Percentiles rank a stretch among this genome's conserved stretches.
Conservation (phyloP, 2,888 invertebrate genomes). For the Leptopilina myrica region DNA sequence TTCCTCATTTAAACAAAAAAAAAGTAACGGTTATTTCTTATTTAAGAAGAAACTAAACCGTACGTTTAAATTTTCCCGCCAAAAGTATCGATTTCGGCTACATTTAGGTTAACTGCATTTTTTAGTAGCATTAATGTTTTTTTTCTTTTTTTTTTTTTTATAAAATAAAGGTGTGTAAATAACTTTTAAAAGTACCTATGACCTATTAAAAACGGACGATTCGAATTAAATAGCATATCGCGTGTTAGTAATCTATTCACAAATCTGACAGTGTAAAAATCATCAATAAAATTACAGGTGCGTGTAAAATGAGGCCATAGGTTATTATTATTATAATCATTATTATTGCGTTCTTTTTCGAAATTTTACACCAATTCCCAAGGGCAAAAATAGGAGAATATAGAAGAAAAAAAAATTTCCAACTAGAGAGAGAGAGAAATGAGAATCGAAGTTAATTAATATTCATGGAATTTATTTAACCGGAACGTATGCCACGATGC, state of each 20-base stretch:
- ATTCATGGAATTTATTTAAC: slow-evolving; percentile 14
- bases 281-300: neutral
- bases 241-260: neutral
- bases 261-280: neutral
- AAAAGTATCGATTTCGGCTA: too few relatives aligned
- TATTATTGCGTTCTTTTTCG: neutral
- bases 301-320: neutral
- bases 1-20: too few relatives aligned
- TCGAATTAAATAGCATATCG: neutral
- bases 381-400: neutral
- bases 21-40: too few relatives aligned
- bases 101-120: too few relatives aligned
- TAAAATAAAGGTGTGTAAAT: neutral
- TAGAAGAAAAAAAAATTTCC: too few relatives aligned
- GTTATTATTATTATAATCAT: neutral
- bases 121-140: too few relatives aligned
- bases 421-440: neutral
- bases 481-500: slow-evolving; percentile 13
- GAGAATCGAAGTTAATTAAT: neutral
- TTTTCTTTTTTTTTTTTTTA: too few relatives aligned
- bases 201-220: neutral
- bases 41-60: too few relatives aligned
- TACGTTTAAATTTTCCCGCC: too few relatives aligned
- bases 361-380: neutral
- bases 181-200: neutral